phyloP scores from a whole-genome alignment of 2,113 vertebrate genomes.

The Gadus macrocephalus region DNA sequence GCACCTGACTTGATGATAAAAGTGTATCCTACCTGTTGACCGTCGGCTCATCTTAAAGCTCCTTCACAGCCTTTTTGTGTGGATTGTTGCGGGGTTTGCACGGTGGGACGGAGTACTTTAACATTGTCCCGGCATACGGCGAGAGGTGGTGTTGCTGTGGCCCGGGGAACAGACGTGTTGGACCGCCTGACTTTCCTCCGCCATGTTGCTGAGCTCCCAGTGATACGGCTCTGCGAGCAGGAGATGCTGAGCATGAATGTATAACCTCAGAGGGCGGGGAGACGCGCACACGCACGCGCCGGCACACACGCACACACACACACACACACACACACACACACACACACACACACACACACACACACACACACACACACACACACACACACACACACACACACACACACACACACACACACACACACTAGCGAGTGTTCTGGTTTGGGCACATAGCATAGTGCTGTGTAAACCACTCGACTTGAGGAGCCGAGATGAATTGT shows the following conservation, averaged over 20 bases:
- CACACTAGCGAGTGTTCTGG: too few relatives aligned
- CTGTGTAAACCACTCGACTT: too few relatives aligned
- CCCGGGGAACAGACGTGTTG: neutral
- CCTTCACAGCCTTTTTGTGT: neutral
- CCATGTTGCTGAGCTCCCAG: conserved; percentile 42
- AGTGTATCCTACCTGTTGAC: conserved; percentile 51
- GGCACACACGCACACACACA: too few relatives aligned
- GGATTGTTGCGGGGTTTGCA: too few relatives aligned
- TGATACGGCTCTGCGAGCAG: neutral
- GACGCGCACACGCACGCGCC: neutral
- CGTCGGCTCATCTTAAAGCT: conserved; percentile 41
- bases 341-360: neutral
- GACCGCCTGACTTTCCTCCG: conserved; percentile 31
- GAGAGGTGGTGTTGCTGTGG: neutral
- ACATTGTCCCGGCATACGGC: too few relatives aligned
- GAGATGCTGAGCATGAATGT: conserved; percentile 25
- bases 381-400: neutral
- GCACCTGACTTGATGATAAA: too few relatives aligned
- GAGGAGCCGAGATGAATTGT: too few relatives aligned
- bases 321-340: neutral
- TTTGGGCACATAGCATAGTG: too few relatives aligned
- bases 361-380: too few relatives aligned
- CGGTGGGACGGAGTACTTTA: neutral
- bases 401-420: neutral
- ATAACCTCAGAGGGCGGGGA: conserved; percentile 31